Evolutionary conservation across 1,140 invertebrate species (phyloP).

Genomic region (Drosophila novamexicana): DNA sequence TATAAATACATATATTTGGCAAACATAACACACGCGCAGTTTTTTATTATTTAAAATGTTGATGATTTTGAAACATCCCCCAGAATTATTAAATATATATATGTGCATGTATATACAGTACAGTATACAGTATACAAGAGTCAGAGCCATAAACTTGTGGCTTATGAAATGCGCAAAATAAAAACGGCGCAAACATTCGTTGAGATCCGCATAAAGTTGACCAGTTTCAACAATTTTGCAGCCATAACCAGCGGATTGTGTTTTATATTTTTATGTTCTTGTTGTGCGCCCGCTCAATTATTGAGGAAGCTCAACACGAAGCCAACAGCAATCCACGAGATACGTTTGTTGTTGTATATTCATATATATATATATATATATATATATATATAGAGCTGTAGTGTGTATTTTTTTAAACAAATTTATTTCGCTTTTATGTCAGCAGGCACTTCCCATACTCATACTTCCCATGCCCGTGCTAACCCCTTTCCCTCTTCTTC

Average conservation of each 20-base stretch:
- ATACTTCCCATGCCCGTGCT: background rate
- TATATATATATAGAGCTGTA: slow-evolving; percentile 20
- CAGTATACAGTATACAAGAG: background rate
- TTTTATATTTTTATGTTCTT: background rate
- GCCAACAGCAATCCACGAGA: slow-evolving; percentile 55
- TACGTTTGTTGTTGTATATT: slow-evolving; percentile 34
- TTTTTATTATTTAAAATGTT: slow-evolving; percentile 51
- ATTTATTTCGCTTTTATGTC: slow-evolving; percentile 47
- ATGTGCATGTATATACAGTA: background rate
- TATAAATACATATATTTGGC: slow-evolving; percentile 4
- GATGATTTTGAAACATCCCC: slow-evolving; percentile 33
- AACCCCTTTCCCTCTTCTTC: background rate
- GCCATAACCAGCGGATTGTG: slow-evolving; percentile 2
- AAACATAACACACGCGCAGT: slow-evolving; percentile 20
- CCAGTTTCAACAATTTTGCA: slow-evolving; percentile 32
- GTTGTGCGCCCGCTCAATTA: slow-evolving; percentile 47
- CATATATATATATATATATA: no score
- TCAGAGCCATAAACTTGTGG: slow-evolving; percentile 20
- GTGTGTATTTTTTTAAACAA: slow-evolving; percentile 51
- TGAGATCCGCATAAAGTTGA: slow-evolving; percentile 26
- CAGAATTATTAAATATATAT: slow-evolving; percentile 2
- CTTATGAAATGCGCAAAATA: slow-evolving; percentile 11
- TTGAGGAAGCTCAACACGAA: slow-evolving; percentile 40
- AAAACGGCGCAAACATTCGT: slow-evolving; percentile 10
- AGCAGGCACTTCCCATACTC: slow-evolving; percentile 32